Conservation (phyloP, 2,113 vertebrate genomes). For the Grus americana region DNA sequence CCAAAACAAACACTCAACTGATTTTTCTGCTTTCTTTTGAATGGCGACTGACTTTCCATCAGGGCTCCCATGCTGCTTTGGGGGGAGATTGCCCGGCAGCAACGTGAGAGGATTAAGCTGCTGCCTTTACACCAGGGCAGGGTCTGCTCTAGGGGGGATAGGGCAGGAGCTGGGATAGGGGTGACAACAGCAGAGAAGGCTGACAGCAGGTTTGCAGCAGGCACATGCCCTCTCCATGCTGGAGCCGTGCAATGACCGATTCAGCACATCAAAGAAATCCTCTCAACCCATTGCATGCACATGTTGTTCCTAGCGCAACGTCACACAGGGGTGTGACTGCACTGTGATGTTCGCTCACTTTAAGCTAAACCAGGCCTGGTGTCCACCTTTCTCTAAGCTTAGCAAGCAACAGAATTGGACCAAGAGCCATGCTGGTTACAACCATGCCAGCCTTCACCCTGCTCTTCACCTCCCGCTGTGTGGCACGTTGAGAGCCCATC, state of each 20-base stretch:
- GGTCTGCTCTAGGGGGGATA: neutral
- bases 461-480: neutral
- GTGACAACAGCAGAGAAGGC: neutral
- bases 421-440: neutral
- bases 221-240: neutral
- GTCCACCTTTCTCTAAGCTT: neutral
- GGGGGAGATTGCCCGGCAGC: neutral
- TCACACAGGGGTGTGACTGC: neutral
- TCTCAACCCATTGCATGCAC: neutral
- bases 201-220: neutral
- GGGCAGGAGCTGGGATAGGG: neutral
- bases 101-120: neutral
- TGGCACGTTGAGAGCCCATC: neutral
- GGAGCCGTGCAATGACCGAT: neutral
- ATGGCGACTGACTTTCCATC: neutral
- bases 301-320: fast-evolving
- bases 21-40: neutral
- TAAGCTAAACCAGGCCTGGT: neutral
- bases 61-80: neutral
- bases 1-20: neutral
- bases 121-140: neutral
- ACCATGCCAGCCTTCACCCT: neutral
- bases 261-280: neutral
- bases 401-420: neutral
- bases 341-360: neutral